A percentile compares a stretch with the other conserved stretches of the same genome.
These are phyloP conservation scores for Muscicapa striata DNA, from an alignment of 2,797 vertebrate species.

Conservation along the genomic window DNA sequence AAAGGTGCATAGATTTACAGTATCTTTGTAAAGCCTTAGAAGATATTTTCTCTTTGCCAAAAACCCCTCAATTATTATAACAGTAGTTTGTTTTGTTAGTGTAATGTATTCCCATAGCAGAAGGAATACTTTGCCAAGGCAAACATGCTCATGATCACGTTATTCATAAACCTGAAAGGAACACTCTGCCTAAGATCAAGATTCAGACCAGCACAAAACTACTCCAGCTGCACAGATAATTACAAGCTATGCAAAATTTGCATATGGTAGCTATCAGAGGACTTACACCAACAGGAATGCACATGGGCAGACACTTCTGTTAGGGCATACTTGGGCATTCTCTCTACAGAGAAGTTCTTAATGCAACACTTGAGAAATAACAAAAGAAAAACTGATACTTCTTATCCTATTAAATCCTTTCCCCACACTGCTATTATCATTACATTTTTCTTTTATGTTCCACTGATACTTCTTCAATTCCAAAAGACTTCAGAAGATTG, in stretches of 20 bases:
- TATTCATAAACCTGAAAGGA: neutral
- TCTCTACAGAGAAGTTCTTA: neutral
- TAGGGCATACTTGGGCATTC: neutral
- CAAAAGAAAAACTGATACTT: neutral
- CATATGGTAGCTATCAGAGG: neutral
- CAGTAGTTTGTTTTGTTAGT: neutral
- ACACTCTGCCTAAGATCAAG: neutral
- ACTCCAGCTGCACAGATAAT: neutral
- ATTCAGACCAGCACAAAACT: neutral
- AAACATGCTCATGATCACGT: neutral
- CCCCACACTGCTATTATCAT: neutral
- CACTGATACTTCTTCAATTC: neutral
- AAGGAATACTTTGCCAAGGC: neutral
- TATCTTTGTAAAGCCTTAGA: neutral
- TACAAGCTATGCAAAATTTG: neutral
- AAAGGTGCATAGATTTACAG: neutral
- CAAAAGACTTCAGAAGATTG: neutral
- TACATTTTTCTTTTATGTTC: neutral
- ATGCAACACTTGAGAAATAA: neutral
- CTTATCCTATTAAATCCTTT: neutral
- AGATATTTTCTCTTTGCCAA: neutral
- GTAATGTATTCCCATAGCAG: neutral
- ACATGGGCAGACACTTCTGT: neutral
- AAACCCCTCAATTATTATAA: neutral
- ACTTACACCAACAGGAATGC: neutral